A percentile compares a stretch with the other conserved stretches of the same genome.
Conservation (phyloP, 2,113 vertebrate genomes). For the Oreocharis arfaki region DNA sequence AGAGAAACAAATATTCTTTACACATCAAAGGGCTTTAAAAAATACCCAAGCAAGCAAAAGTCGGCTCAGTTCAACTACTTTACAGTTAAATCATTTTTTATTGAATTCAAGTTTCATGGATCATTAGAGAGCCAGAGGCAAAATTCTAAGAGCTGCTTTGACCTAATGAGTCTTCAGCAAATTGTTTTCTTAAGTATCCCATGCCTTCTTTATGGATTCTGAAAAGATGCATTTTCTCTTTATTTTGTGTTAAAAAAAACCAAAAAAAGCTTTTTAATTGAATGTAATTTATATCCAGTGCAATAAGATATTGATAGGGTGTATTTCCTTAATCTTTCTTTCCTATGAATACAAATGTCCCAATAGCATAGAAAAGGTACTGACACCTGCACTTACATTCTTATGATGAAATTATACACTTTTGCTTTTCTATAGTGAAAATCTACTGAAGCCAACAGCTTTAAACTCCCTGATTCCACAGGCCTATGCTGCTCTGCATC, state of each 20-base stretch:
- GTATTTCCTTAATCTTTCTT: not conserved
- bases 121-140: constrained; percentile 71
- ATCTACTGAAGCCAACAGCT: not conserved
- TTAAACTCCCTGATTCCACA: not conserved
- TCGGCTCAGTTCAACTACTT: constrained; percentile 49
- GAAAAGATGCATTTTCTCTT: constrained; percentile 2
- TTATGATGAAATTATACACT: not conserved
- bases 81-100: constrained; percentile 77
- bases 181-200: constrained; percentile 65
- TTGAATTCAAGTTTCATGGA: constrained; percentile 78
- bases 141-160: constrained; percentile 64
- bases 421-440: not conserved
- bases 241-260: not conserved
- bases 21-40: constrained; percentile 42
- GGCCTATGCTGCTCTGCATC: not conserved
- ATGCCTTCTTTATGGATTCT: constrained; percentile 1
- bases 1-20: constrained; percentile 67
- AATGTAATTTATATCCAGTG: constrained; percentile 29
- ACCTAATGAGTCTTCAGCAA: constrained; percentile 74
- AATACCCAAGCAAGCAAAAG: constrained; percentile 58
- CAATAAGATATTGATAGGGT: not conserved
- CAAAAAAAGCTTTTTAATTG: not conserved
- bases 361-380: not conserved
- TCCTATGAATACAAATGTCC: not conserved
- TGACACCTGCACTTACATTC: not conserved